Conservation (phyloP, 2,888 invertebrate species). For the Acleris laterana region DNA sequence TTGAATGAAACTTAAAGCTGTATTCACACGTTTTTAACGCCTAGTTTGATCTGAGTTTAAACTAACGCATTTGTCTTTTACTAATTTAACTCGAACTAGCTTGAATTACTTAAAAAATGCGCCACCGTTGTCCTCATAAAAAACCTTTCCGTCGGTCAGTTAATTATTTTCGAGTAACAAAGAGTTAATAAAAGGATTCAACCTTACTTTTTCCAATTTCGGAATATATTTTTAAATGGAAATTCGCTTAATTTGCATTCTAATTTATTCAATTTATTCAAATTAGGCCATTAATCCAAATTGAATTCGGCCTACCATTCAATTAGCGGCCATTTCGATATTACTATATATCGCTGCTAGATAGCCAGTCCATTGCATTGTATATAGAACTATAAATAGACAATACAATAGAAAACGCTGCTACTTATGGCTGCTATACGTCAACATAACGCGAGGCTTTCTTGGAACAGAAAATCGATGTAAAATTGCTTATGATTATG, state of each 20-base stretch:
- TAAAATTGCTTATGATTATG: conserved; percentile 16
- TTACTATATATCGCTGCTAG: background rate
- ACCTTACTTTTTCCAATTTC: background rate
- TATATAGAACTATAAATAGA: too few relatives aligned
- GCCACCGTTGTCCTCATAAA: too few relatives aligned
- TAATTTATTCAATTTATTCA: conserved; percentile 49
- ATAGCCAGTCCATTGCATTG: too few relatives aligned
- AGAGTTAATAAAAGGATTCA: background rate
- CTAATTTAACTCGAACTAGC: too few relatives aligned
- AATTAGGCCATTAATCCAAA: conserved; percentile 55
- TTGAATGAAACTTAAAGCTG: too few relatives aligned
- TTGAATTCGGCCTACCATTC: conserved; percentile 51
- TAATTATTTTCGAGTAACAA: too few relatives aligned
- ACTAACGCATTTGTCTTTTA: too few relatives aligned
- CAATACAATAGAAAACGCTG: too few relatives aligned
- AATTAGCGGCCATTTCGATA: conserved; percentile 49
- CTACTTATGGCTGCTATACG: background rate
- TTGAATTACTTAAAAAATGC: too few relatives aligned
- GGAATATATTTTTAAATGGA: background rate
- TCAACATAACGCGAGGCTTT: conserved; percentile 3
- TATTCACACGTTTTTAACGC: too few relatives aligned
- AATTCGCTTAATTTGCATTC: conserved; percentile 42
- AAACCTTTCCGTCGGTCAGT: too few relatives aligned
- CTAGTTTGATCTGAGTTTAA: too few relatives aligned
- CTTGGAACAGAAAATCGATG: conserved; percentile 27